A percentile compares a stretch with the other conserved stretches of the same genome.
phyloP scores from a whole-genome alignment of 1,140 invertebrate genomes.

The Papilio xuthus region DNA sequence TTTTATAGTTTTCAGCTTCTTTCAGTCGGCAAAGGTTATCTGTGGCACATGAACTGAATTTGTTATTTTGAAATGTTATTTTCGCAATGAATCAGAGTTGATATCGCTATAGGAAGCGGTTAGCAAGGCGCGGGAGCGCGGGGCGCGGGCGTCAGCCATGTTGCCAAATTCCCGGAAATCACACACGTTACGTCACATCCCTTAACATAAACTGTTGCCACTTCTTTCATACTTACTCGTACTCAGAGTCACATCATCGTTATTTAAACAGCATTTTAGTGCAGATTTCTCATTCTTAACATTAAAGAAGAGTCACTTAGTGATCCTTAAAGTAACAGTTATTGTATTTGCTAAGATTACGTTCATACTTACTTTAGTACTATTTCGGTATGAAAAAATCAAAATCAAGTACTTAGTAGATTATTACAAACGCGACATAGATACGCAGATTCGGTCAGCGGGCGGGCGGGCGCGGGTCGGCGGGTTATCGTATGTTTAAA shows the following conservation, averaged over 20 bases:
- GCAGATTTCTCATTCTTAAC: too few species aligned
- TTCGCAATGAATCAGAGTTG: slow-evolving; percentile 27
- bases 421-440: slow-evolving; percentile 39
- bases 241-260: neutral
- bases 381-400: neutral
- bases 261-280: too few species aligned
- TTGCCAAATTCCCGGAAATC: neutral
- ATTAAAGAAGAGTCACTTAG: too few species aligned
- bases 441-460: slow-evolving; percentile 40
- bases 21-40: neutral
- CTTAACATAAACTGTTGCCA: neutral
- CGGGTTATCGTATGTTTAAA: slow-evolving; percentile 61
- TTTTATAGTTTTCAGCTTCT: too few species aligned
- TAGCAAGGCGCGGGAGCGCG: neutral
- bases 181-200: slow-evolving; percentile 5
- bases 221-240: neutral
- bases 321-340: too few species aligned
- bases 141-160: neutral
- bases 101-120: slow-evolving; percentile 17
- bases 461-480: slow-evolving; percentile 40
- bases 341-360: neutral
- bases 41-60: neutral
- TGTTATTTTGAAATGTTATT: neutral
- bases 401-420: neutral
- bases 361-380: neutral